These are phyloP conservation scores for Thaleichthys pacificus DNA, from an alignment of 2,797 vertebrate genomes.

Conservation along the genomic window DNA sequence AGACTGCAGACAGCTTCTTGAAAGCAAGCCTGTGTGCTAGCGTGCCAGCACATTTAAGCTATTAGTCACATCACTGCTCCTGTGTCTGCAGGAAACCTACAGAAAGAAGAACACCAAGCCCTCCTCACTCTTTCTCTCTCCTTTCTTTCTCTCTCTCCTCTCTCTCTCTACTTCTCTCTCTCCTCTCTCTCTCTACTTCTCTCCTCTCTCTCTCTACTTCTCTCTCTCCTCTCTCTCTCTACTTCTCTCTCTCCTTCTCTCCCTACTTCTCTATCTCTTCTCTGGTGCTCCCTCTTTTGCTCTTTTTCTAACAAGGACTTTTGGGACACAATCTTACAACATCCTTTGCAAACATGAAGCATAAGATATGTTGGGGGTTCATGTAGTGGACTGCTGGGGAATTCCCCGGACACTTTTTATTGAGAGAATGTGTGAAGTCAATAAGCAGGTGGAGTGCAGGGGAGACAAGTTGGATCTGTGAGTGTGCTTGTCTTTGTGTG, in stretches of 20 bases:
- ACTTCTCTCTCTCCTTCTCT: too few species aligned
- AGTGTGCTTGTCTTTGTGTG: too few species aligned
- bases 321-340: constrained; percentile 66
- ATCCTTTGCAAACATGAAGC: constrained; percentile 44
- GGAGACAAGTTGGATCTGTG: constrained; percentile 19
- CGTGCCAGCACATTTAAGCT: constrained; percentile 58
- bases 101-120: constrained; percentile 44
- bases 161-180: too few species aligned
- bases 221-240: too few species aligned
- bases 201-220: constrained; percentile 1
- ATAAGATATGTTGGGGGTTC: constrained; percentile 38
- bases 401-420: neutral
- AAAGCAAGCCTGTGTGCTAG: constrained; percentile 47
- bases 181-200: too few species aligned
- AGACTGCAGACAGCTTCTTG: constrained; percentile 21
- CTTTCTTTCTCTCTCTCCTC: too few species aligned
- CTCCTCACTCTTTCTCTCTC: neutral
- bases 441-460: constrained; percentile 19
- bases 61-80: constrained; percentile 68
- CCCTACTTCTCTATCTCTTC: neutral
- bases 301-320: constrained; percentile 70
- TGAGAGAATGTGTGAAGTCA: constrained; percentile 16
- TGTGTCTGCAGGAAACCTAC: constrained; percentile 56
- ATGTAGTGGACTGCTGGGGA: neutral
- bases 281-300: constrained; percentile 19